phyloP scores from a whole-genome alignment of 2,888 invertebrate species.

The Ophion obscuratus region DNA sequence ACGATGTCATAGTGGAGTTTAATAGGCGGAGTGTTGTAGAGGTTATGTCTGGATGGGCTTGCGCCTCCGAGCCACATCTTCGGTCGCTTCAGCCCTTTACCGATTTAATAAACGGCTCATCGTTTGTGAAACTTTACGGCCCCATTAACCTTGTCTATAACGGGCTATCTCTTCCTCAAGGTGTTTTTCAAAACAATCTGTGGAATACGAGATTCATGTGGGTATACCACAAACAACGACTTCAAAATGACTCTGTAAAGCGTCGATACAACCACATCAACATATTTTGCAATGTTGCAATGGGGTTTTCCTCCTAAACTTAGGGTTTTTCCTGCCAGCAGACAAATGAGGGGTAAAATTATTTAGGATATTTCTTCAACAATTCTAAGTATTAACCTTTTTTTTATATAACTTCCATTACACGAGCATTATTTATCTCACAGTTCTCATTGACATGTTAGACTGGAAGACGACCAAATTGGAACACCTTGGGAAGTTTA shows the following conservation, averaged over 20 bases:
- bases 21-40: slow-evolving; percentile 43
- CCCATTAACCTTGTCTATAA: neutral
- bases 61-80: neutral
- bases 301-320: no score
- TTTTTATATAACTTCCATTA: no score
- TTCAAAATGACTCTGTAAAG: neutral
- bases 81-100: neutral
- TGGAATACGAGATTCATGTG: slow-evolving; percentile 1
- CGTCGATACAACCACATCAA: no score
- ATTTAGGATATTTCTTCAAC: no score
- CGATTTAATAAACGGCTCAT: neutral
- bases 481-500: no score
- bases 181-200: slow-evolving; percentile 6
- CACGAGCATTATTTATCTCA: no score
- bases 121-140: neutral
- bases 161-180: neutral
- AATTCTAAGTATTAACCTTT: no score
- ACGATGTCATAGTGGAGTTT: slow-evolving; percentile 46
- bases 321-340: no score
- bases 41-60: slow-evolving; percentile 25
- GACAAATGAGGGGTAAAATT: no score
- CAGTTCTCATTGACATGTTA: no score
- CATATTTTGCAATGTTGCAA: no score
- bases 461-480: no score
- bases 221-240: neutral